Percentiles rank a stretch among this genome's conserved stretches.
Conservation (phyloP, 2,797 vertebrate species). For the Labeo calbasu region DNA sequence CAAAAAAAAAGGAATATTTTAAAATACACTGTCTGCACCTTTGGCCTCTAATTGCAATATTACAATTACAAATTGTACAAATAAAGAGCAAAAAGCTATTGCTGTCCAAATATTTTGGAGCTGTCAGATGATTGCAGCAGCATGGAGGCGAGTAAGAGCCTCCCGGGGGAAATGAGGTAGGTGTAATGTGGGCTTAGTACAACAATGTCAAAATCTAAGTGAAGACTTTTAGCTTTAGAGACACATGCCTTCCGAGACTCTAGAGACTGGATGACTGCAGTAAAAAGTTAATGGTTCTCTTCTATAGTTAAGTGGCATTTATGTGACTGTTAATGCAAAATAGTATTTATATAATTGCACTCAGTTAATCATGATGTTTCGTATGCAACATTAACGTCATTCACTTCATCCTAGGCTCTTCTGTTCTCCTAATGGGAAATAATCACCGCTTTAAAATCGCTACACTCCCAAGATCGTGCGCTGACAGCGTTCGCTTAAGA, state of each 20-base stretch:
- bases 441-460: constrained; percentile 5
- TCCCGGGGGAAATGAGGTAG: constrained; percentile 27
- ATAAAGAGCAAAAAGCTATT: constrained; percentile 6
- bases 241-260: constrained; percentile 31
- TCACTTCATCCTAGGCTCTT: constrained; percentile 1
- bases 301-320: constrained; percentile 38
- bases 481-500: constrained; percentile 12
- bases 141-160: constrained; percentile 25
- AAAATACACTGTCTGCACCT: neutral
- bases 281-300: constrained; percentile 22
- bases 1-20: neutral
- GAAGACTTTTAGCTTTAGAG: constrained; percentile 13
- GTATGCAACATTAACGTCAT: constrained; percentile 37
- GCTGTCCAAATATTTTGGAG: constrained; percentile 32
- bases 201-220: constrained; percentile 24
- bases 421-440: constrained; percentile 17
- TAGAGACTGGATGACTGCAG: constrained; percentile 27
- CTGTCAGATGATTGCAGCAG: constrained; percentile 3
- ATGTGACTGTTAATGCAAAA: constrained; percentile 31
- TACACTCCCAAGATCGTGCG: constrained; percentile 4
- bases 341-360: constrained; percentile 25
- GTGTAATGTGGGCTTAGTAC: constrained; percentile 22
- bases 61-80: constrained; percentile 24
- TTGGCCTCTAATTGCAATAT: constrained; percentile 21
- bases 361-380: constrained; percentile 22